Conservation (phyloP, 2,113 vertebrate genomes). For the Pterocles orientalis region DNA sequence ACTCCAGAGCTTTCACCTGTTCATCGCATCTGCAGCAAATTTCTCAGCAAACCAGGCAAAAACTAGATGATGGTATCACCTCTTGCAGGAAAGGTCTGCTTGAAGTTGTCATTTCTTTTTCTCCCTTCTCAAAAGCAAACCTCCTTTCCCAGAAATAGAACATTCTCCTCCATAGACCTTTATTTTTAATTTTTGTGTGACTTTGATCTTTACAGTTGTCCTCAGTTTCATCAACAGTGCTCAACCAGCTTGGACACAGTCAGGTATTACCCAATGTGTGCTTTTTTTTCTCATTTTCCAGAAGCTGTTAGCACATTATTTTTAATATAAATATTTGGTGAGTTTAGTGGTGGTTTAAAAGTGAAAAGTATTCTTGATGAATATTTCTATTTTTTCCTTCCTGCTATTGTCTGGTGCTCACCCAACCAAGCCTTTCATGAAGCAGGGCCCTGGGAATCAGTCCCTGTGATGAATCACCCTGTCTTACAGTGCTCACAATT, state of each 20-base stretch:
- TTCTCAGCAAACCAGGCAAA: background rate
- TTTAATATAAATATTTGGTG: constrained; percentile 1
- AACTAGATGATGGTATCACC: background rate
- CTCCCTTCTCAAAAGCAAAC: background rate
- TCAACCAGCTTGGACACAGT: background rate
- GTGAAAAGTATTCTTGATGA: background rate
- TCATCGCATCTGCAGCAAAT: background rate
- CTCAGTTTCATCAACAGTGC: background rate
- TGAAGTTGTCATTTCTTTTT: background rate
- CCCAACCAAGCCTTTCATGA: background rate
- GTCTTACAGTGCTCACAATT: background rate
- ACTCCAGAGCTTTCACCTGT: rapidly evolving
- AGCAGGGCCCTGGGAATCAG: background rate
- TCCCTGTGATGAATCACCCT: constrained; percentile 24
- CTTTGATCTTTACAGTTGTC: background rate
- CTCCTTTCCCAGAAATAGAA: background rate
- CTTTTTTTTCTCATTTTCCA: background rate
- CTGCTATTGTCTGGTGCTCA: background rate
- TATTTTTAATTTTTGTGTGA: background rate
- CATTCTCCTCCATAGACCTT: background rate
- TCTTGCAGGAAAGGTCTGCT: background rate
- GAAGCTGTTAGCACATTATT: background rate
- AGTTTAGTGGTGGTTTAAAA: background rate
- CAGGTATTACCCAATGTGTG: background rate
- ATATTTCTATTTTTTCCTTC: background rate